Evolutionary conservation across 2,113 vertebrate genomes (phyloP).

Genomic region (Elaphurus davidianus): DNA sequence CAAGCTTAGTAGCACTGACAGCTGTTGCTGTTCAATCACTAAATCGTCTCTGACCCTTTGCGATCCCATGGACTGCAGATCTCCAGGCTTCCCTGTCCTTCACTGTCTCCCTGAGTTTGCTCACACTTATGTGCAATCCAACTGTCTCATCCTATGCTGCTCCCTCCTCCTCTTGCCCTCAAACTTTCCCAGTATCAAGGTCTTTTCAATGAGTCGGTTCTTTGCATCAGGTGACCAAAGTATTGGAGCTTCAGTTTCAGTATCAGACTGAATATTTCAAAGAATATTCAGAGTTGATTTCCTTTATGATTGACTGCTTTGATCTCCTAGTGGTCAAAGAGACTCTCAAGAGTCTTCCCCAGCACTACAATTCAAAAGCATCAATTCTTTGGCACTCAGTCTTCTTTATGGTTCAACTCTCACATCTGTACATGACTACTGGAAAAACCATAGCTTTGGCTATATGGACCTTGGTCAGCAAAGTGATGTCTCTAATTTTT

Average conservation of each 20-base stretch:
- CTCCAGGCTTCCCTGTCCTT: neutral
- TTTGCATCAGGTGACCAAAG: neutral
- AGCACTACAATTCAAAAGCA: neutral
- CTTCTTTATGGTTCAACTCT: neutral
- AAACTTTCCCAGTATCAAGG: neutral
- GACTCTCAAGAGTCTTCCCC: neutral
- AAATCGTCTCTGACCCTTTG: neutral
- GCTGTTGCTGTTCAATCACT: neutral
- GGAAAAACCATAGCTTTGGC: neutral
- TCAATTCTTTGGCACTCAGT: neutral
- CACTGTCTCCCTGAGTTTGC: neutral
- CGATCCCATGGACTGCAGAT: neutral
- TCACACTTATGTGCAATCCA: neutral
- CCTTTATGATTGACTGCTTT: neutral
- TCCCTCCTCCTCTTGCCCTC: neutral
- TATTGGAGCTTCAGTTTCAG: neutral
- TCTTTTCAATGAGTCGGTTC: neutral
- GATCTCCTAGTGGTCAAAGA: neutral
- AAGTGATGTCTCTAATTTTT: neutral
- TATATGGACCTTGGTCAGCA: neutral
- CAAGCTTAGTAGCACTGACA: neutral
- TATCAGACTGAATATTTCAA: neutral
- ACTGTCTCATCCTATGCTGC: neutral
- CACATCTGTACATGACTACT: neutral
- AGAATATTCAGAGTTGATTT: neutral